phyloP scores from a whole-genome alignment of 2,888 invertebrate species.

The Noctua comes region DNA sequence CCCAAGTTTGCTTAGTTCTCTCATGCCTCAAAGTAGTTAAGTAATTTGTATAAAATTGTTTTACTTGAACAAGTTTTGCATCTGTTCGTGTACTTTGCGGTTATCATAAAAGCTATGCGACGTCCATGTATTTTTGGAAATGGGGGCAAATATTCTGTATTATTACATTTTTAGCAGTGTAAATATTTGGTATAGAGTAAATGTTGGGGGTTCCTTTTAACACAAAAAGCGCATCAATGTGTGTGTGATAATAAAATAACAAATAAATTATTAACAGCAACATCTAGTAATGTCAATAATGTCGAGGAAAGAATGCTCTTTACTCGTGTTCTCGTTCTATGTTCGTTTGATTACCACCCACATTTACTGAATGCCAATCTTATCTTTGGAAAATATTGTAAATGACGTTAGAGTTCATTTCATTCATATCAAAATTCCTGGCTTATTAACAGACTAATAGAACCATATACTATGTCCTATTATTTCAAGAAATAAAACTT shows the following conservation, averaged over 20 bases:
- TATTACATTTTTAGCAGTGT: neutral
- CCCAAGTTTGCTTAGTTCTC: conserved; percentile 72
- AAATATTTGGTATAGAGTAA: neutral
- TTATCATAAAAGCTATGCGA: conserved; percentile 43
- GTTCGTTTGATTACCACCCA: neutral
- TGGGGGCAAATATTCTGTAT: neutral
- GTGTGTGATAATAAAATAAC: neutral
- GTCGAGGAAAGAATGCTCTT: neutral
- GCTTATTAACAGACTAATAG: too few species aligned
- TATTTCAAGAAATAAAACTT: too few species aligned
- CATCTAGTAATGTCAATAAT: neutral
- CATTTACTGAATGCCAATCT: neutral
- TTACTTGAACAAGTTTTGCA: conserved; percentile 61
- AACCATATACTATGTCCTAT: too few species aligned
- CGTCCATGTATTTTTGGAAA: conserved; percentile 8
- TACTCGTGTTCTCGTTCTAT: neutral
- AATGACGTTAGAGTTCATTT: neutral
- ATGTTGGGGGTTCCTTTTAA: neutral
- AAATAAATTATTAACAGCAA: neutral
- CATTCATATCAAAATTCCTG: neutral
- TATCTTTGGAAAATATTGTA: neutral
- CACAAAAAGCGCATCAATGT: neutral
- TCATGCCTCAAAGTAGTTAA: conserved; percentile 68
- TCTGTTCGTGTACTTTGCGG: conserved; percentile 49
- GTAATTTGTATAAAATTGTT: conserved; percentile 69